Conservation (phyloP, 2,113 vertebrate genomes). For the Seriola quinqueradiata region DNA sequence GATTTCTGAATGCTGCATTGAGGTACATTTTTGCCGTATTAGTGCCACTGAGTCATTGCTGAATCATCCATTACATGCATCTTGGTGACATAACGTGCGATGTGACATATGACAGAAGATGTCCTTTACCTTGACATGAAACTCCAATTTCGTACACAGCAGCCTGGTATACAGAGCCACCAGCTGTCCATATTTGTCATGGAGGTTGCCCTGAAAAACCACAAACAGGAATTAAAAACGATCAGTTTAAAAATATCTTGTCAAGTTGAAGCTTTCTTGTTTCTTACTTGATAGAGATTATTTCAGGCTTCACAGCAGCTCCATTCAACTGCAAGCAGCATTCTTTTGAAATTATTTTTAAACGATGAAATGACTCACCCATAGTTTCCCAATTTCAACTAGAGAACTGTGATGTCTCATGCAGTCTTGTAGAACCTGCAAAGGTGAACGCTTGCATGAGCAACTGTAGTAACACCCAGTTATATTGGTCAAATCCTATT, state of each 20-base stretch:
- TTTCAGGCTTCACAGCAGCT: background rate
- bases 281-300: background rate
- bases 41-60: background rate
- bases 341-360: slow-evolving; percentile 1
- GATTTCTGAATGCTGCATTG: slow-evolving; percentile 90
- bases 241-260: background rate
- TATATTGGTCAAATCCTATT: background rate
- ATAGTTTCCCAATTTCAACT: slow-evolving; percentile 90
- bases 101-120: background rate
- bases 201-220: slow-evolving; percentile 86
- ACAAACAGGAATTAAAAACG: slow-evolving; percentile 4
- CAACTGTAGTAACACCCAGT: background rate
- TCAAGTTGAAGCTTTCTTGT: background rate
- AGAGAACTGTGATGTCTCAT: slow-evolving; percentile 93
- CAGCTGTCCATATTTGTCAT: slow-evolving; percentile 93
- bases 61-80: background rate
- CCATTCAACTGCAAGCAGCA: background rate
- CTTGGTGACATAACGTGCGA: background rate
- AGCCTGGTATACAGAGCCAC: slow-evolving; percentile 90
- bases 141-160: slow-evolving; percentile 93
- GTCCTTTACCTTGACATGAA: slow-evolving; percentile 90
- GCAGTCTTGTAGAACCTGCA: slow-evolving; percentile 95
- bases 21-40: slow-evolving; percentile 6
- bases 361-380: slow-evolving; percentile 86
- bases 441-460: slow-evolving; percentile 22